Evolutionary conservation across 2,113 vertebrate species (phyloP), one percentile per base, ranked within the genome.

Genomic region (Ailuropoda melanoleuca): DNA sequence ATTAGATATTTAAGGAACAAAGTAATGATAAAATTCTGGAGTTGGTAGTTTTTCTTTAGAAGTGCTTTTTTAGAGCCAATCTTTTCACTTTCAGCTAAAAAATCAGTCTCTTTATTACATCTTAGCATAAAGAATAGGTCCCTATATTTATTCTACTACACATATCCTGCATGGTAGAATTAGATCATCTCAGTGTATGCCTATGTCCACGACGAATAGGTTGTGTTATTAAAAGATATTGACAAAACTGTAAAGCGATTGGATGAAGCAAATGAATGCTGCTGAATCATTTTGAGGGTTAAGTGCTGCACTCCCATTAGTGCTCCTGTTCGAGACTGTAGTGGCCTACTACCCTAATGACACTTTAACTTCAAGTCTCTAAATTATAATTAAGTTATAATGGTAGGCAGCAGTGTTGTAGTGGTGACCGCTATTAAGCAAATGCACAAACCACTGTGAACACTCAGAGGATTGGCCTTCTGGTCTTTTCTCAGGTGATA

Each of bases 401-500:
- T 84, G 48, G n/a, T 84, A 9, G 75, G 90, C 37, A 37, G 4
- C 53, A 58, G 77, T 50, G 75, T 96, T 97, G 7, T n/a, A 66
- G 21, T 81, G 86, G 84, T 75, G 62, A 91, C 83, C 56, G 95
- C 70, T 93, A 95, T 94, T 64, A 24, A 93, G 93, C 78, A 58
- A 0, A 0, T 84, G 23, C 87, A 60, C 37, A 97, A 95, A 97
- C 95, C 95, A 18, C 13, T 74, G 80, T 92, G 80, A 91, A 64
- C 62, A 93, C 88, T 97, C 77, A 97, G 92, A 96, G 46, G 78
- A 83, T 17, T 96, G 72, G 75, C 78, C 43, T 53, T 96, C 60
- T 95, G 80, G 93, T 96, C 97, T 98, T 97, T 60, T 98, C 93
- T 92, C 24, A 97, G 85, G 93, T 88, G 80, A 83, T 97, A 46